A percentile compares a stretch with the other conserved stretches of the same genome.
Conservation (phyloP, 2,888 invertebrate species). For the Blera fallax region DNA sequence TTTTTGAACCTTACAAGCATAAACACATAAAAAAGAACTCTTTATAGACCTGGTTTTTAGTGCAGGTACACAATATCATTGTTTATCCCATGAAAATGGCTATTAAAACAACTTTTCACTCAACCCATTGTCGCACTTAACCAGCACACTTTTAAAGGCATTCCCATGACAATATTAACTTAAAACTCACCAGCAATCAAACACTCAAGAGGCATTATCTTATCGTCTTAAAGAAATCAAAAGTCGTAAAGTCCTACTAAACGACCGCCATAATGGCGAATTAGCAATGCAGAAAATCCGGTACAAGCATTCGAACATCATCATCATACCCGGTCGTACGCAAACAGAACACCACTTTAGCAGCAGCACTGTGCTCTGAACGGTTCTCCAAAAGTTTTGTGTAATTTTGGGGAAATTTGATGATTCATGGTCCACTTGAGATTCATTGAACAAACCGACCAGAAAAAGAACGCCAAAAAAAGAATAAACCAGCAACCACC, state of each 20-base stretch:
- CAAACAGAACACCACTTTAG: constrained; percentile 1
- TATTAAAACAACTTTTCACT: not conserved
- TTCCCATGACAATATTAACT: not conserved
- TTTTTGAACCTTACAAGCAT: not conserved
- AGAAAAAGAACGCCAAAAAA: not conserved
- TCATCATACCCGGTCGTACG: not conserved
- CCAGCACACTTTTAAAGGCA: not conserved
- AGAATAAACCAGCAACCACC: no score
- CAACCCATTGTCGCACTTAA: not conserved
- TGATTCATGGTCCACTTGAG: constrained; percentile 71
- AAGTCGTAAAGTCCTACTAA: constrained; percentile 26
- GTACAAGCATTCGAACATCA: constrained; percentile 5
- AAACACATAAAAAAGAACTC: not conserved
- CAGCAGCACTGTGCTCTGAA: not conserved
- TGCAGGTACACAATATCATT: not conserved
- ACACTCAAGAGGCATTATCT: not conserved
- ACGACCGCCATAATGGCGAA: constrained; percentile 36
- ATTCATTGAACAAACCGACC: constrained; percentile 58
- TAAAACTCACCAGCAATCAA: constrained; percentile 6
- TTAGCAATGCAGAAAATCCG: constrained; percentile 38
- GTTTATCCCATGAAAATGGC: not conserved
- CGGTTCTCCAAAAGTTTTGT: constrained; percentile 10
- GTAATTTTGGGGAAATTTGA: constrained; percentile 57
- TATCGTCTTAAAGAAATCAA: constrained; percentile 15
- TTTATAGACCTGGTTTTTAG: not conserved